These are phyloP conservation scores for Microplitis mediator DNA, from an alignment of 1,140 invertebrate species.

Conservation along the genomic window DNA sequence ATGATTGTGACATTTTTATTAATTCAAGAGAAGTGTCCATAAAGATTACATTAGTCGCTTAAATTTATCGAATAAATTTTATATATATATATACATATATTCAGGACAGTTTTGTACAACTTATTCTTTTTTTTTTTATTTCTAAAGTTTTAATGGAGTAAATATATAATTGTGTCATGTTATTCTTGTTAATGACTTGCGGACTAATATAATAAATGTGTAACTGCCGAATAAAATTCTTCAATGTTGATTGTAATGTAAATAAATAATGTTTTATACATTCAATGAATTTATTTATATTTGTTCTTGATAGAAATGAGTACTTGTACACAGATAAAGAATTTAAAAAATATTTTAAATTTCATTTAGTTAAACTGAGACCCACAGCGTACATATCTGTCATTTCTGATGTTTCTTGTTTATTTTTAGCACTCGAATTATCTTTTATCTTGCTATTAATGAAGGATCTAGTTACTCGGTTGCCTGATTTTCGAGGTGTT, in stretches of 20 bases:
- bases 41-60: not conserved
- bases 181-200: not conserved
- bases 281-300: not conserved
- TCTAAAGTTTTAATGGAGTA: not conserved
- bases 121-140: not conserved
- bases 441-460: slow-evolving; percentile 29
- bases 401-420: slow-evolving; percentile 40
- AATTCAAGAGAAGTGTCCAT: too few relatives aligned
- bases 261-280: not conserved
- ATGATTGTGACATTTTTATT: too few relatives aligned
- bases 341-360: slow-evolving; percentile 2
- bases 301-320: too few relatives aligned
- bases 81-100: not conserved
- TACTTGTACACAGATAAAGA: slow-evolving; percentile 15
- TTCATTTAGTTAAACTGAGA: slow-evolving; percentile 40
- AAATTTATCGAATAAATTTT: not conserved
- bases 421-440: slow-evolving; percentile 36
- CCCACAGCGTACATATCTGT: slow-evolving; percentile 53
- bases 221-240: too few relatives aligned
- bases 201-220: too few relatives aligned
- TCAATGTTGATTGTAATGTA: too few relatives aligned
- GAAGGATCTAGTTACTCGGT: slow-evolving; percentile 8
- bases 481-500: slow-evolving; percentile 9
- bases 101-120: not conserved
- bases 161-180: not conserved